A percentile compares a stretch with the other conserved stretches of the same genome.
phyloP scores from a whole-genome alignment of 1,140 invertebrate genomes.

The Euglossa dilemma region DNA sequence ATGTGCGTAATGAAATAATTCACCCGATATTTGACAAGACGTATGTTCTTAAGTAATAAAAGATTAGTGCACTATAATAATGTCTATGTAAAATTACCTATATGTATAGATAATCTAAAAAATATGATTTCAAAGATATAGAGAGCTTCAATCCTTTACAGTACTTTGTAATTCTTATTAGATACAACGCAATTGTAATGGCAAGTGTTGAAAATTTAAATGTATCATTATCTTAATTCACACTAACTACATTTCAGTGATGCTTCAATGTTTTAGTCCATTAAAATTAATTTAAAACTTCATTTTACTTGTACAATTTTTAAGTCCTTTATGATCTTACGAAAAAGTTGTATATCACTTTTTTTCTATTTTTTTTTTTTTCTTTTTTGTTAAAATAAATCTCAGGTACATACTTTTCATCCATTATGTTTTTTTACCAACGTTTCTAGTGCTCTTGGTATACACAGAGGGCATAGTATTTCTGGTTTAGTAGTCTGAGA shows the following conservation, averaged over 20 bases:
- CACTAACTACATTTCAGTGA: background rate
- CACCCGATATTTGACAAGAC: background rate
- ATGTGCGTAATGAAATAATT: slow-evolving; percentile 31
- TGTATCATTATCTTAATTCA: background rate
- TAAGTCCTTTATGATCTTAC: slow-evolving; percentile 4
- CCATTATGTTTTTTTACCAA: slow-evolving; percentile 66
- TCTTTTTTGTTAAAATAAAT: slow-evolving; percentile 40
- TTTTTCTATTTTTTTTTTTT: background rate
- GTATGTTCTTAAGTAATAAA: slow-evolving; percentile 19
- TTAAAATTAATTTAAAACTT: slow-evolving; percentile 26
- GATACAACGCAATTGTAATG: background rate
- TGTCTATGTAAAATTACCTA: slow-evolving; percentile 9
- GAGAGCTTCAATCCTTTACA: slow-evolving; percentile 31
- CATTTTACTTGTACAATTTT: background rate
- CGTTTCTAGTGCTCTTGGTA: slow-evolving; percentile 73
- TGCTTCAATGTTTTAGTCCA: background rate
- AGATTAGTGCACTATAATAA: slow-evolving; percentile 31
- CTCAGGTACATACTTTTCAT: slow-evolving; percentile 56
- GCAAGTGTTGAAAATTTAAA: slow-evolving; percentile 8
- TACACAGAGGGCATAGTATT: slow-evolving; percentile 78
- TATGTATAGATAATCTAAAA: slow-evolving; percentile 29
- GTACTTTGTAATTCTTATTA: background rate
- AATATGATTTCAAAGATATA: slow-evolving; percentile 25
- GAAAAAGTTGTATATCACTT: slow-evolving; percentile 24
- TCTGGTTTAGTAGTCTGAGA: slow-evolving; percentile 72